A percentile compares a stretch with the other conserved stretches of the same genome.
Evolutionary conservation across 2,888 invertebrate genomes (phyloP).

Genomic region (Helleia helle): DNA sequence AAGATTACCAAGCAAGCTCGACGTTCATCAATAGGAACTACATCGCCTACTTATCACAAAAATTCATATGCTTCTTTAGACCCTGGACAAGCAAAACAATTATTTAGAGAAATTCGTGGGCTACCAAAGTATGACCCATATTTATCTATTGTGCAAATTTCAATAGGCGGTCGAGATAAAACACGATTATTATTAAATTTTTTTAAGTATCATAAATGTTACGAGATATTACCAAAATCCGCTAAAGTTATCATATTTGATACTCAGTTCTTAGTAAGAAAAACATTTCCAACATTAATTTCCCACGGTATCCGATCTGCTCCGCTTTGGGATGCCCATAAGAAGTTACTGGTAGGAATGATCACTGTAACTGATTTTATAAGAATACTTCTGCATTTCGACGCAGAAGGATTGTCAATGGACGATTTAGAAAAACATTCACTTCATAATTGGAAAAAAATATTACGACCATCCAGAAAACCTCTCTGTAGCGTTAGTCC

Average conservation of each 20-base stretch:
- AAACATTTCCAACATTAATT: slow-evolving; percentile 64
- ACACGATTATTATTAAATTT: slow-evolving; percentile 61
- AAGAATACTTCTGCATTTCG: slow-evolving; percentile 54
- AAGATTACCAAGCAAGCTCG: slow-evolving; percentile 48
- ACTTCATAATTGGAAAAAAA: slow-evolving; percentile 61
- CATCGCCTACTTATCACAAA: slow-evolving; percentile 66
- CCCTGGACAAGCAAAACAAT: slow-evolving; percentile 59
- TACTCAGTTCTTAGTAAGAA: slow-evolving; percentile 61
- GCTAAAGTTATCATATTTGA: slow-evolving; percentile 69
- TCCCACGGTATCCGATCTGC: slow-evolving; percentile 66
- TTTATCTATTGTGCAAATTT: slow-evolving; percentile 67
- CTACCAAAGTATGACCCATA: slow-evolving; percentile 66
- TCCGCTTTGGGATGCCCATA: slow-evolving; percentile 61
- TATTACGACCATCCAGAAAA: slow-evolving; percentile 51
- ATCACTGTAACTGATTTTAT: slow-evolving; percentile 68
- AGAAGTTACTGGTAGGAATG: slow-evolving; percentile 62
- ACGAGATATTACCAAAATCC: slow-evolving; percentile 65
- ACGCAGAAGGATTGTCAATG: slow-evolving; percentile 53
- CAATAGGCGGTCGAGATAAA: slow-evolving; percentile 64
- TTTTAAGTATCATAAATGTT: slow-evolving; percentile 67
- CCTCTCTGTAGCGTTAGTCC: slow-evolving; percentile 55
- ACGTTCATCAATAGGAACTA: slow-evolving; percentile 62
- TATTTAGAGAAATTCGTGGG: slow-evolving; percentile 64
- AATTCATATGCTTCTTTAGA: slow-evolving; percentile 65
- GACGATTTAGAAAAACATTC: slow-evolving; percentile 63